Evolutionary conservation across 1,140 invertebrate species (phyloP), one percentile per base, ranked within the genome.

Genomic region (Drosophila seguyi): DNA sequence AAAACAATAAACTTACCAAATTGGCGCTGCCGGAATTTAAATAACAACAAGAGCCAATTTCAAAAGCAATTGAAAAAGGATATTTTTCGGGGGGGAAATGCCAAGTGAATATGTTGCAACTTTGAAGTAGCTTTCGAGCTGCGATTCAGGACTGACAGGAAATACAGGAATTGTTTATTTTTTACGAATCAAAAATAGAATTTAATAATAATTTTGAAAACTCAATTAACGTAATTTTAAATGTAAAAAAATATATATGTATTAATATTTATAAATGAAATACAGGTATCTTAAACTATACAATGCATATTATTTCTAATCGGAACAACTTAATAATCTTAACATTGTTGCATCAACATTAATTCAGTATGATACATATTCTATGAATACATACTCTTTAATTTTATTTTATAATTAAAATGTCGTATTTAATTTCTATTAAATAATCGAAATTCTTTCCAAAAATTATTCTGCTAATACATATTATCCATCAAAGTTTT

Each of bases 1-100:
- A 53, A 56, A 71, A 68, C 38, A 79, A 68, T 50, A 67, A 53
- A 63, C 44, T 29, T 42, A 39, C 29, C 22, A 57, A 78, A 66
- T 47, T 42, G 31, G 31, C 71, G 44, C 59, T 53, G 36, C 25
- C 47, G 42, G 41, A 65, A 48, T 61, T 41, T 39, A 63, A 63
- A 75, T 18, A 25, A 39, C 55, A 42, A 48, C 4, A 47, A 20
- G 50, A 53, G 31, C 20, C 55, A 31, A 25, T 60, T 60, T 25
- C 0, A 34, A 60, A 42, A 42, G 61, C 61, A 61, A 63, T 63
- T 63, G 61, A 63, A 22, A 41, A 61, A 18, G 55, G 55, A 42
- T 42, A 53, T 53, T 36, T 22, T 36, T 6, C 1, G 14, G 8
- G 6, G 20, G 18, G 27, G 16, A 34, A 59, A 42, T 13, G 13